Evolutionary conservation across 2,888 invertebrate species (phyloP), one percentile per base, ranked within the genome.

Genomic region (Apodemia zela): DNA sequence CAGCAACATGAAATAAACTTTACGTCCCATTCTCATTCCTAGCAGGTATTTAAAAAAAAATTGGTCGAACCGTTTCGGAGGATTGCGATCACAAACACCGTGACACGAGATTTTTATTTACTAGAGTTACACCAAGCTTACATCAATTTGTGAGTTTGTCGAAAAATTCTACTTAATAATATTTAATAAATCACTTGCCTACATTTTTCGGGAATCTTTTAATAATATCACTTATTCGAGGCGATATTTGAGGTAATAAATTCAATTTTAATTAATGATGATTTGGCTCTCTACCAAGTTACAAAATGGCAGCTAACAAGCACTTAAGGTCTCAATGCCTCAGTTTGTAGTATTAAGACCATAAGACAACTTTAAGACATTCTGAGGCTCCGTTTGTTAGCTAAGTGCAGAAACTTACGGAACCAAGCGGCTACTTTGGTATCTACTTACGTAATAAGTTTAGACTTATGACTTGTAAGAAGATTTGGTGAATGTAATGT

Each of bases 261-360:
- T 62, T 51, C 51, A 29, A 59, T 65, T 57, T 21, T 61, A 66
- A 71, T 80, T 81, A 79, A 81, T 80, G 82, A 78, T 75, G 74
- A 69, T 76, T 74, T 82, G 82, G 83, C 81, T 75, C 72, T 67
- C 68, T 73, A 79, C 82, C 82, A 82, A 84, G 71, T 42, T 42
- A 42, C 42, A 5, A 42, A 15, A 42, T 42, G 42, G 15, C 13
- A 42, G 15, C 42, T 42, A 42, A 42, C 42, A 42, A 42, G 42
- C 42, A 42, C 42, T 42, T 42, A 42, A 42, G 42, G 42, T 42
- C 42, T 42, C 42, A 42, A 42, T 42, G 42, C 42, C 15, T 42
- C 42, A 42, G 42, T 42, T 80, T 77, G 77, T 75, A 70, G 76
- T 75, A 70, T 78, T 77, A 75, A 78, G 77, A 75, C 75, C 74